Evolutionary conservation across 2,888 invertebrate genomes (phyloP).

Genomic region (Onchidella celtica): DNA sequence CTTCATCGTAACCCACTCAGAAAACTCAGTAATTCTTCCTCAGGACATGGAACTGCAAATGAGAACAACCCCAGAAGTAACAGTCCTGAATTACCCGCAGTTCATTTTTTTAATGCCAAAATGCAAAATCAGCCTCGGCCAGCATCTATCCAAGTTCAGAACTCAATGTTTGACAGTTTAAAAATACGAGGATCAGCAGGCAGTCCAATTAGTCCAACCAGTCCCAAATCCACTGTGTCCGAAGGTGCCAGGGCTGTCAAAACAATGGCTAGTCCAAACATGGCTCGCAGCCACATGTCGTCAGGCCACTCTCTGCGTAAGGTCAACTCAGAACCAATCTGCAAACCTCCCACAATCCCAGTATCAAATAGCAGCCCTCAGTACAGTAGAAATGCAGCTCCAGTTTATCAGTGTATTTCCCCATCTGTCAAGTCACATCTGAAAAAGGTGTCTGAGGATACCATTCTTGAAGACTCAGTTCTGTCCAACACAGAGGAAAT

Average conservation of each 20-base stretch:
- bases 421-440: constrained; percentile 58
- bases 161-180: constrained; percentile 71
- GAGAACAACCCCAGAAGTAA: constrained; percentile 63
- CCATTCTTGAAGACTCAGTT: constrained; percentile 48
- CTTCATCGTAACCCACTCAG: constrained; percentile 64
- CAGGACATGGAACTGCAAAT: constrained; percentile 64
- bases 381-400: constrained; percentile 6
- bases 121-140: constrained; percentile 56
- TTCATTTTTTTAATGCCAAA: constrained; percentile 77
- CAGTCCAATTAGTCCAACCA: constrained; percentile 43
- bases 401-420: constrained; percentile 55
- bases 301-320: constrained; percentile 50
- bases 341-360: constrained; percentile 54
- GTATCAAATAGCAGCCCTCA: constrained; percentile 40
- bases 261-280: constrained; percentile 37
- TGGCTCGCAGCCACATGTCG: constrained; percentile 24
- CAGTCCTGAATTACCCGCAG: constrained; percentile 77
- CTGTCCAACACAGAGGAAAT: constrained; percentile 41
- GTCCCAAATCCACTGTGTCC: constrained; percentile 47
- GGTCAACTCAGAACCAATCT: constrained; percentile 51
- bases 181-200: constrained; percentile 54
- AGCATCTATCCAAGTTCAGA: constrained; percentile 59
- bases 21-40: constrained; percentile 68
- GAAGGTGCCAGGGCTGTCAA: constrained; percentile 35
- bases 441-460: constrained; percentile 51